Percentiles rank a stretch among this genome's conserved stretches.
Evolutionary conservation across 1,140 invertebrate species (phyloP).

Genomic region (Drosophila mayri): DNA sequence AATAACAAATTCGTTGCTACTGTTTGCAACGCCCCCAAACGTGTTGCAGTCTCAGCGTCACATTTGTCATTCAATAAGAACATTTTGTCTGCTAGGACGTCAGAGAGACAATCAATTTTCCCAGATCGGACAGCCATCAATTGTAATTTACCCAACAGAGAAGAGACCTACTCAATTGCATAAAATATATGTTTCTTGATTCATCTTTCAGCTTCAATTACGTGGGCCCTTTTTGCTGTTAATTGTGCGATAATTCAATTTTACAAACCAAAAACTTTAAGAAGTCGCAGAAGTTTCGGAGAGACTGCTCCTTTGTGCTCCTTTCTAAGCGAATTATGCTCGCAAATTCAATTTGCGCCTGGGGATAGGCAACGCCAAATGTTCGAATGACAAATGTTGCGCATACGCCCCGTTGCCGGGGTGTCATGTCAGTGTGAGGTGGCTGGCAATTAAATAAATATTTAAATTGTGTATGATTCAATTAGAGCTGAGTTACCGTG

Average conservation of each 20-base stretch:
- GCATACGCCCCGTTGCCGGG: slow-evolving; percentile 29
- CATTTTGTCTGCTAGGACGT: slow-evolving; percentile 23
- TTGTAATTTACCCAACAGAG: slow-evolving; percentile 7
- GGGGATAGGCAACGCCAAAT: slow-evolving; percentile 49
- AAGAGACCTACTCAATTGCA: slow-evolving; percentile 16
- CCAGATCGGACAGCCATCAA: slow-evolving; percentile 28
- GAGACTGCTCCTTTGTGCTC: neutral
- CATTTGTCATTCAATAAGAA: slow-evolving; percentile 27
- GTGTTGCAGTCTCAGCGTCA: slow-evolving; percentile 13
- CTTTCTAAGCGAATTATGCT: slow-evolving; percentile 33
- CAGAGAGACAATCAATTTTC: slow-evolving; percentile 42
- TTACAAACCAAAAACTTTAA: slow-evolving; percentile 47
- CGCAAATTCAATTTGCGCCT: slow-evolving; percentile 65
- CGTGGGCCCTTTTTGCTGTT: slow-evolving; percentile 2
- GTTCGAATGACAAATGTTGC: slow-evolving; percentile 44
- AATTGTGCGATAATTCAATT: slow-evolving; percentile 41
- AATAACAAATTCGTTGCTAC: slow-evolving; percentile 35
- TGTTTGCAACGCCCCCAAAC: slow-evolving; percentile 26
- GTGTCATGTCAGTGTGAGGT: neutral
- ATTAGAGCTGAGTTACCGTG: slow-evolving; percentile 60
- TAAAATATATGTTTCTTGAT: slow-evolving; percentile 9
- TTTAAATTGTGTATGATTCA: slow-evolving; percentile 64
- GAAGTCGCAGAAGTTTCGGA: slow-evolving; percentile 46
- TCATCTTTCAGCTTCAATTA: slow-evolving; percentile 42
- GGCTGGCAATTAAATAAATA: slow-evolving; percentile 74